Conservation (phyloP, 2,797 vertebrate species). For the Scarus forsteni region DNA sequence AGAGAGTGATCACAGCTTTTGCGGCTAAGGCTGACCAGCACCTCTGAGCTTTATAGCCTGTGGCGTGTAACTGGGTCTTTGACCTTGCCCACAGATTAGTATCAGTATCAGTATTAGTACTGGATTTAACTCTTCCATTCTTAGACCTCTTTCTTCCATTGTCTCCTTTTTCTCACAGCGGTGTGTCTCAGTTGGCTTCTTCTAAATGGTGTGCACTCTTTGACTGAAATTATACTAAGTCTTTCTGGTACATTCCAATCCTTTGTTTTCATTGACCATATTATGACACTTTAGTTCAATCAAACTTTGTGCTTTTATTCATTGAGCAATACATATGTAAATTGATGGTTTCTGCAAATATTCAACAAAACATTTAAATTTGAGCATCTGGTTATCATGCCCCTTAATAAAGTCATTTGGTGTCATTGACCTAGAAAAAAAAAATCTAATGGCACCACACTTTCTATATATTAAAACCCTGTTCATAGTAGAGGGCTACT, state of each 20-base stretch:
- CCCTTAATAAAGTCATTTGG: slow-evolving; percentile 3
- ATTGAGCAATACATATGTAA: background rate
- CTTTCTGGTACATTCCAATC: slow-evolving; percentile 9
- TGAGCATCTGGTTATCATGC: background rate
- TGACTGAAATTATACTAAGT: slow-evolving; percentile 24
- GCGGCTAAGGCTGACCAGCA: slow-evolving; percentile 76
- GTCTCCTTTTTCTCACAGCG: slow-evolving; percentile 64
- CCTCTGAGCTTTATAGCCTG: slow-evolving; percentile 76
- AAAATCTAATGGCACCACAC: background rate
- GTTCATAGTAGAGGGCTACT: too few relatives aligned
- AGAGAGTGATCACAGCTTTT: slow-evolving; percentile 80
- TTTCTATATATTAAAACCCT: too few relatives aligned
- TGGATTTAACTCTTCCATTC: slow-evolving; percentile 67
- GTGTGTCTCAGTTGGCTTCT: slow-evolving; percentile 44
- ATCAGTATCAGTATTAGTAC: slow-evolving; percentile 81
- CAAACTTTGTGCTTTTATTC: slow-evolving; percentile 1
- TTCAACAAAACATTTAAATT: background rate
- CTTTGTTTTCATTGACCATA: background rate
- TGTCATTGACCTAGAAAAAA: slow-evolving; percentile 8
- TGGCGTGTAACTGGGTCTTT: slow-evolving; percentile 84
- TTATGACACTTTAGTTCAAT: slow-evolving; percentile 3
- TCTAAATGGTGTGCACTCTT: slow-evolving; percentile 38
- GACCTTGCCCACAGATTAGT: slow-evolving; percentile 87
- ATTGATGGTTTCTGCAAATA: slow-evolving; percentile 12
- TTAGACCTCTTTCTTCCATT: slow-evolving; percentile 63